These are phyloP conservation scores for Rissa tridactyla DNA, from an alignment of 2,113 vertebrate genomes.

Conservation along the genomic window DNA sequence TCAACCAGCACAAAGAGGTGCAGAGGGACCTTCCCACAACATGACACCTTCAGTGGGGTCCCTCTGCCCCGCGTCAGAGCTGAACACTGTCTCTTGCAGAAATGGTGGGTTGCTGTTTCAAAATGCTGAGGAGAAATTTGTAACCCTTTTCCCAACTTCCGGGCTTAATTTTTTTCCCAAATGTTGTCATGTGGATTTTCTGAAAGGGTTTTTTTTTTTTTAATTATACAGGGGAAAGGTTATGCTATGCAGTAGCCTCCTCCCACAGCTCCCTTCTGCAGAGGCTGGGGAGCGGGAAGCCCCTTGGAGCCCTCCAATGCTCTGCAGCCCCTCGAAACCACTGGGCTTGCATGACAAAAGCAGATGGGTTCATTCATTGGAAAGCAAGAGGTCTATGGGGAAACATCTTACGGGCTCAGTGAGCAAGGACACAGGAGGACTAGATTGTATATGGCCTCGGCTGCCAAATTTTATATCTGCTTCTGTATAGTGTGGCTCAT, in stretches of 20 bases:
- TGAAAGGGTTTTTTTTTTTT: neutral
- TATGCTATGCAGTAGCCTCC: neutral
- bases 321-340: neutral
- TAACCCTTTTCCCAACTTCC: neutral
- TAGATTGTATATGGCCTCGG: neutral
- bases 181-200: neutral
- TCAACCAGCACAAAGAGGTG: neutral
- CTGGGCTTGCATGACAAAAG: neutral
- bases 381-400: neutral
- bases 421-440: neutral
- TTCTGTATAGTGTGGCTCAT: neutral
- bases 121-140: neutral
- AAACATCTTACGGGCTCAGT: neutral
- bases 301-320: neutral
- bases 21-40: neutral
- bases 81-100: neutral
- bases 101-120: neutral
- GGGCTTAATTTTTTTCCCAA: neutral
- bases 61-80: neutral
- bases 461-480: neutral
- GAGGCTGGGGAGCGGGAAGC: neutral
- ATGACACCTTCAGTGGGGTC: neutral
- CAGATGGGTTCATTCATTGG: neutral
- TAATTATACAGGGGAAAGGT: neutral
- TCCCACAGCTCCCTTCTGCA: neutral